Percentiles rank a stretch among this genome's conserved stretches.
Conservation (phyloP, 2,888 invertebrate species). For the Biston stratarius region DNA sequence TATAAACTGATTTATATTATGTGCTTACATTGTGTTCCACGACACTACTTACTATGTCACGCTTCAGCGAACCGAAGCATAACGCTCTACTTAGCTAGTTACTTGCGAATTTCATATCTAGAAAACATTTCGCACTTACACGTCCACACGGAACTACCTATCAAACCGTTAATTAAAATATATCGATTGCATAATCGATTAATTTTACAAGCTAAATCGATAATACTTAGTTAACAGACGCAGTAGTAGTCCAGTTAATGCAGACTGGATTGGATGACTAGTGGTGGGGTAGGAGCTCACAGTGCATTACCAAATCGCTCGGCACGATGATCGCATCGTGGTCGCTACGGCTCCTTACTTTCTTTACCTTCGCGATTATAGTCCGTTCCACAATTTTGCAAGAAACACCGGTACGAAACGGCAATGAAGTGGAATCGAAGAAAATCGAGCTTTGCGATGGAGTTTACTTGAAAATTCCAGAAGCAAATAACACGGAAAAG, state of each 20-base stretch:
- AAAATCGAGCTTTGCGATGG: slow-evolving; percentile 72
- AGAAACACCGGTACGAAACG: slow-evolving; percentile 40
- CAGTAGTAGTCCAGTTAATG: slow-evolving; percentile 46
- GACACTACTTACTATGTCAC: slow-evolving; percentile 9
- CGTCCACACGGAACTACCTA: slow-evolving; percentile 27
- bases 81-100: slow-evolving; percentile 36
- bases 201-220: background rate
- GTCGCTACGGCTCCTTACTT: slow-evolving; percentile 49
- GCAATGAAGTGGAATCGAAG: slow-evolving; percentile 47
- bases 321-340: slow-evolving; percentile 71
- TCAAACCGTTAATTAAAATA: background rate
- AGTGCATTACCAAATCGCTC: slow-evolving; percentile 59
- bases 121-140: slow-evolving; percentile 29
- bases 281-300: slow-evolving; percentile 53
- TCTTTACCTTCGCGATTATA: slow-evolving; percentile 36
- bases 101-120: slow-evolving; percentile 39
- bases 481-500: slow-evolving; percentile 55
- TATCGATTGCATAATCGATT: slow-evolving; percentile 19
- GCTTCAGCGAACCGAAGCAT: slow-evolving; percentile 37
- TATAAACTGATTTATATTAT: background rate
- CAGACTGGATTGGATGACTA: slow-evolving; percentile 23
- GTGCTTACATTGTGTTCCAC: background rate
- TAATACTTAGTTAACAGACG: background rate
- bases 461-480: slow-evolving; percentile 68
- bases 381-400: slow-evolving; percentile 50